Evolutionary conservation across 2,888 invertebrate genomes (phyloP).

Genomic region (Pycnomerus fuliginosus): DNA sequence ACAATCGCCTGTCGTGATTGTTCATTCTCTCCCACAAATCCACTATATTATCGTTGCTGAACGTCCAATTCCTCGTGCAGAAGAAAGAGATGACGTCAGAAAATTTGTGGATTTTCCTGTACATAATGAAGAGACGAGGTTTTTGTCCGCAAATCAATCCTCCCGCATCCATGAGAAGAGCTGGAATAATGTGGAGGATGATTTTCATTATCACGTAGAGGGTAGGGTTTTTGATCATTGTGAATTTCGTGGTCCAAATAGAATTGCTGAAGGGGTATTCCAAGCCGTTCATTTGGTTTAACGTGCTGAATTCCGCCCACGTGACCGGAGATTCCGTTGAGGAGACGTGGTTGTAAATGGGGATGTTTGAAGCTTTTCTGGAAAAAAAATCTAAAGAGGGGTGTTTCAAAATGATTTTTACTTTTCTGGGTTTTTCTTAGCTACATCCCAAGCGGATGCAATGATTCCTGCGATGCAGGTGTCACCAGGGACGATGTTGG

Average conservation of each 20-base stretch:
- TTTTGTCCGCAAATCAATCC: slow-evolving; percentile 51
- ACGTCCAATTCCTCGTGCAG: slow-evolving; percentile 69
- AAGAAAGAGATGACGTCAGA: slow-evolving; percentile 74
- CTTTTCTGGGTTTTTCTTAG: slow-evolving; percentile 9
- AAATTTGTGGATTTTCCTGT: slow-evolving; percentile 78
- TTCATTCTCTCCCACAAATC: slow-evolving; percentile 60
- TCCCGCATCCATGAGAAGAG: slow-evolving; percentile 59
- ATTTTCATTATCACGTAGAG: slow-evolving; percentile 52
- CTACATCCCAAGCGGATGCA: slow-evolving; percentile 50
- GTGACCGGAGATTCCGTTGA: slow-evolving; percentile 75
- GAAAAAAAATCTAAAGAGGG: not conserved
- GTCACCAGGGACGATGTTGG: slow-evolving; percentile 67
- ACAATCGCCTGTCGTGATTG: slow-evolving; percentile 58
- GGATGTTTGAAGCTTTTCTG: slow-evolving; percentile 36
- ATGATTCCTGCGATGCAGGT: slow-evolving; percentile 62
- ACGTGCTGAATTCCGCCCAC: slow-evolving; percentile 69
- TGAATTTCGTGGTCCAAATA: slow-evolving; percentile 53
- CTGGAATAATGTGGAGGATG: slow-evolving; percentile 64
- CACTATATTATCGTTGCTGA: slow-evolving; percentile 64
- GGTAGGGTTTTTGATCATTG: slow-evolving; percentile 42
- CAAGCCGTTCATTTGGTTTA: slow-evolving; percentile 56
- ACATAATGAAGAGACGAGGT: slow-evolving; percentile 70
- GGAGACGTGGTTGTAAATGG: slow-evolving; percentile 85
- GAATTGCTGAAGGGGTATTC: slow-evolving; percentile 57
- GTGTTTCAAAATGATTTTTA: not conserved